Conservation (phyloP, 1,140 invertebrate species). For the Aphelenchoides besseyi region DNA sequence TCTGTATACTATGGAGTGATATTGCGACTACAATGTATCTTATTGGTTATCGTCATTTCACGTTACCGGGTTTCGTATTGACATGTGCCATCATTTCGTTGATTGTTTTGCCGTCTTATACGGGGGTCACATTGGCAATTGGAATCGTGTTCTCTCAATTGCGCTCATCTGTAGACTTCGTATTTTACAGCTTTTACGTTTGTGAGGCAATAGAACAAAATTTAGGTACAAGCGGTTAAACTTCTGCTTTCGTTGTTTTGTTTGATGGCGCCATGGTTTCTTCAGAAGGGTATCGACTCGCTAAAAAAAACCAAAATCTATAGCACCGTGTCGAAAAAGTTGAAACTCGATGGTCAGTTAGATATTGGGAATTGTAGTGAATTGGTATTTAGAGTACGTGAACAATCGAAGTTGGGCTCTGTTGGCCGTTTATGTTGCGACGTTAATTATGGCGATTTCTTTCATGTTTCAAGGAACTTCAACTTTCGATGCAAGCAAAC, state of each 20-base stretch:
- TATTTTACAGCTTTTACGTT: slow-evolving; percentile 32
- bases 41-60: slow-evolving; percentile 49
- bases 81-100: slow-evolving; percentile 49
- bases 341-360: slow-evolving; percentile 43
- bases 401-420: slow-evolving; percentile 45
- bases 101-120: slow-evolving; percentile 41
- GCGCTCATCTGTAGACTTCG: slow-evolving; percentile 45
- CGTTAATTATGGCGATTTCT: slow-evolving; percentile 53
- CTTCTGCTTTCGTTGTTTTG: slow-evolving; percentile 46
- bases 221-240: slow-evolving; percentile 54
- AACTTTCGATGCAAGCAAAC: slow-evolving; percentile 36
- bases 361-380: background rate
- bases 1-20: slow-evolving; percentile 54
- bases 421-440: slow-evolving; percentile 44
- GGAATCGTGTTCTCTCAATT: slow-evolving; percentile 49
- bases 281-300: slow-evolving; percentile 39
- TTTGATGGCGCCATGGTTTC: slow-evolving; percentile 47
- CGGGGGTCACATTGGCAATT: slow-evolving; percentile 37
- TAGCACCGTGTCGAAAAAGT: too few species aligned
- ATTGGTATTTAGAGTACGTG: background rate
- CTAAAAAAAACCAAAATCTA: too few species aligned
- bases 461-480: slow-evolving; percentile 52
- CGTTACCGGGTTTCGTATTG: slow-evolving; percentile 38
- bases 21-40: slow-evolving; percentile 53
- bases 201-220: background rate